Evolutionary conservation across 2,888 invertebrate species (phyloP), one percentile per base, ranked within the genome.

Genomic region (Marronus borbonicus): DNA sequence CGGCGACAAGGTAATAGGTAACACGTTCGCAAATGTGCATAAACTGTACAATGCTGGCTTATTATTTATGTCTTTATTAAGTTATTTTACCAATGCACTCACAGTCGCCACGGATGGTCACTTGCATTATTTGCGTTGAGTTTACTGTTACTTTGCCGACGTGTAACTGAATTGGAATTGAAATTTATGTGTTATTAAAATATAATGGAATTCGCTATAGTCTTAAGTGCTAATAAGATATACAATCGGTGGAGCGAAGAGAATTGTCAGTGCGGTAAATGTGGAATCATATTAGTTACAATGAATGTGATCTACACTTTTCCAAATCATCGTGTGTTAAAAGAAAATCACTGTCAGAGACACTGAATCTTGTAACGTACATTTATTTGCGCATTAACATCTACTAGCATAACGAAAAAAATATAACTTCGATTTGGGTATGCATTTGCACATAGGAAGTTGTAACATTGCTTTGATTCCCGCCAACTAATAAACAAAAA

Each of bases 81-180:
- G 36, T 55, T 55, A 58, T 70, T 70, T 70, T 70, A 17, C 55
- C 36, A 36, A 55, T n/a, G 58, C 49, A 14, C 31, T 66, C 24
- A 10, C 24, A 66, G n/a, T 58, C 31, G 14, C 36, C 12, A 20
- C 31, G 36, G 17, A 70, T 39, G n/a, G 39, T 20, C 20, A 58
- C 12, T 17, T 55, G 20, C 24, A 12, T 69, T 70, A 55, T 70
- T 58, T 55, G 31, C 55, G 31, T 50, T 70, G 36, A 3, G 28
- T 70, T 70, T 70, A 70, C 70, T 70, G 70, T 70, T 70, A 70
- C 17, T 58, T 58, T n/a, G 24, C 17, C 36, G 70, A 39, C 70
- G n/a, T 17, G 12, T 58, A 70, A 31, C 36, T 58, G 55, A 70
- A 70, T 50, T 70, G 10, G 28, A 70, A 36, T 52, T 24, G 55